phyloP scores from a whole-genome alignment of 2,797 vertebrate genomes.

The Gymnoscopelus microlampas region DNA sequence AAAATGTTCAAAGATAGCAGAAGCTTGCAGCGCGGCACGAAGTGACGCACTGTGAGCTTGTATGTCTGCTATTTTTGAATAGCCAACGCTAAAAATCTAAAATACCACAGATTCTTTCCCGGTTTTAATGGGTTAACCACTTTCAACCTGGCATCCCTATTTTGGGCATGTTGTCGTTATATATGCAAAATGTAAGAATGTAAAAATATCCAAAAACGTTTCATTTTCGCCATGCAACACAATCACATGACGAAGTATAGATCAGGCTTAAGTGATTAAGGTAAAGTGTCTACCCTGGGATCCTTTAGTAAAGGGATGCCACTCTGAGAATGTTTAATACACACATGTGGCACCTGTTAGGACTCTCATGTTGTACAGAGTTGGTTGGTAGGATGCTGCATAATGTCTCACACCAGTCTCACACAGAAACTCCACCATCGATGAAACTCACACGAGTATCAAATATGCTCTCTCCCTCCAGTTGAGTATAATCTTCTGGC shows the following conservation, averaged over 20 bases:
- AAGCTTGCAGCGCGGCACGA: too few relatives aligned
- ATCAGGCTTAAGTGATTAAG: background rate
- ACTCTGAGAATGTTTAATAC: conserved; percentile 48
- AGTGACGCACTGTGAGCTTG: too few relatives aligned
- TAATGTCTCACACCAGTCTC: conserved; percentile 39
- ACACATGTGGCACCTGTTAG: conserved; percentile 53
- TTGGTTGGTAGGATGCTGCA: conserved; percentile 35
- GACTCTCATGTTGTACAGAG: conserved; percentile 31
- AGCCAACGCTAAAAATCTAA: too few relatives aligned
- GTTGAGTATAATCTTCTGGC: conserved; percentile 29
- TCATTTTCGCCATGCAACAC: too few relatives aligned
- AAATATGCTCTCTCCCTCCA: conserved; percentile 4
- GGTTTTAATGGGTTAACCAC: background rate
- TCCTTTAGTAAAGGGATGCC: conserved; percentile 43
- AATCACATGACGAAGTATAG: too few relatives aligned
- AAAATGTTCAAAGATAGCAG: too few relatives aligned
- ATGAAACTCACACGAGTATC: conserved; percentile 46
- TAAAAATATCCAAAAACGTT: background rate
- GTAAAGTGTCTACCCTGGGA: conserved; percentile 47
- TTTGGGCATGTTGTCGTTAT: background rate
- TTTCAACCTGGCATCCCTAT: conserved; percentile 3
- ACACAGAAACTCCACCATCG: conserved; percentile 54
- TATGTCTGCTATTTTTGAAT: too few relatives aligned
- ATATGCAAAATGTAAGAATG: background rate
- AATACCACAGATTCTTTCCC: too few relatives aligned